A percentile compares a stretch with the other conserved stretches of the same genome.
Evolutionary conservation across 2,888 invertebrate species (phyloP).

Genomic region (Bombylius discolor): DNA sequence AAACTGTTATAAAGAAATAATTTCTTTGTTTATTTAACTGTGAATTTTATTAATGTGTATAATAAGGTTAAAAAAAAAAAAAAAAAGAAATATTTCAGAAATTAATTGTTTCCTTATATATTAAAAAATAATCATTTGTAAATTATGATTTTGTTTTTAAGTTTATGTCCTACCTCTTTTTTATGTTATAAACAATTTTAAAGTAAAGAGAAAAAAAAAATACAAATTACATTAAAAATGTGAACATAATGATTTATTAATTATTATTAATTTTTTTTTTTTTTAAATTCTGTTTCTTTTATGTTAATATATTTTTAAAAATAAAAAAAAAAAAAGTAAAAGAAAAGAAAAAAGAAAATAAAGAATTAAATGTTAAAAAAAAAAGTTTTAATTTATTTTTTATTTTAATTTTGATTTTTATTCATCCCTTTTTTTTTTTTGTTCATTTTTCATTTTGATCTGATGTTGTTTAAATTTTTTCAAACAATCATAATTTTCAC

Average conservation of each 20-base stretch:
- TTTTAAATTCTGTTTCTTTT: conserved; percentile 1
- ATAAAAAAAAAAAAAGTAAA: not conserved
- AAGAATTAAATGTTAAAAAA: not conserved
- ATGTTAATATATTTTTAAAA: conserved; percentile 3
- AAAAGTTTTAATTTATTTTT: not conserved
- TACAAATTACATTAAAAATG: no score
- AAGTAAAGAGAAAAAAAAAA: not conserved
- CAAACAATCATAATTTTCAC: no score
- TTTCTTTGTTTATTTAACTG: no score
- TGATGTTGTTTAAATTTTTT: no score
- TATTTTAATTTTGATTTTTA: not conserved
- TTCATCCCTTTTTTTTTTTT: not conserved
- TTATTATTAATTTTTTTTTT: not conserved
- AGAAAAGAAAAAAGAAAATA: not conserved
- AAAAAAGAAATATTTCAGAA: not conserved
- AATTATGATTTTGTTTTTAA: conserved; percentile 1
- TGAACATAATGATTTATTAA: no score
- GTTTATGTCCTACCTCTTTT: conserved; percentile 1
- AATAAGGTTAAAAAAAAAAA: not conserved
- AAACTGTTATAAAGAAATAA: not conserved
- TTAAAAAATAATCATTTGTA: not conserved
- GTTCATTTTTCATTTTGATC: not conserved
- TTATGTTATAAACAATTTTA: conserved; percentile 1
- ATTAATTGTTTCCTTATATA: not conserved
- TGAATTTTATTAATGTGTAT: no score